Evolutionary conservation across 2,888 invertebrate species (phyloP).

Genomic region (Euplexia lucipara): DNA sequence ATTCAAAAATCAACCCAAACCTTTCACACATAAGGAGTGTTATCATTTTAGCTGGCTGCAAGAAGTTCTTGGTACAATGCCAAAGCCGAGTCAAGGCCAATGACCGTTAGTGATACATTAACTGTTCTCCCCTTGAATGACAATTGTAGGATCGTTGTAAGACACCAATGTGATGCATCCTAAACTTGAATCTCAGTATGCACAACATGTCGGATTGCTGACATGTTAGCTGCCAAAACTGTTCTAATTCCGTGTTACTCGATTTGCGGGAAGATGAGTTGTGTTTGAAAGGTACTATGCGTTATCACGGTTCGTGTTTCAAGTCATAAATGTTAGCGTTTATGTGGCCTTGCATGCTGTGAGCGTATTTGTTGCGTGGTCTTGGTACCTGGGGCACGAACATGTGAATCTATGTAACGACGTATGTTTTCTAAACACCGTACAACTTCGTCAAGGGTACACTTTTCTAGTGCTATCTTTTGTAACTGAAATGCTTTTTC

Average conservation of each 20-base stretch:
- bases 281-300: constrained; percentile 12
- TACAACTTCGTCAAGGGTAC: no score
- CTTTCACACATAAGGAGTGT: background rate
- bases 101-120: constrained; percentile 73
- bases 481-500: no score
- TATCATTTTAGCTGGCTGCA: constrained; percentile 23
- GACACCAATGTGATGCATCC: constrained; percentile 55
- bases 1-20: constrained; percentile 36
- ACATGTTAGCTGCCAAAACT: constrained; percentile 53
- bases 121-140: constrained; percentile 72
- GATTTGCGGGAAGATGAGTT: constrained; percentile 21
- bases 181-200: constrained; percentile 34
- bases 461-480: no score
- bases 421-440: no score
- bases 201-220: constrained; percentile 41
- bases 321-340: constrained; percentile 6
- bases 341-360: constrained; percentile 19
- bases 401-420: background rate
- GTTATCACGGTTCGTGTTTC: constrained; percentile 11
- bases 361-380: constrained; percentile 21
- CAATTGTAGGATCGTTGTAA: constrained; percentile 57
- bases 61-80: constrained; percentile 71
- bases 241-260: constrained; percentile 40
- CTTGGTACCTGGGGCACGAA: background rate
- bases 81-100: constrained; percentile 77